Conservation (phyloP, 1,140 invertebrate genomes). For the Trichomalopsis sarcophagae region DNA sequence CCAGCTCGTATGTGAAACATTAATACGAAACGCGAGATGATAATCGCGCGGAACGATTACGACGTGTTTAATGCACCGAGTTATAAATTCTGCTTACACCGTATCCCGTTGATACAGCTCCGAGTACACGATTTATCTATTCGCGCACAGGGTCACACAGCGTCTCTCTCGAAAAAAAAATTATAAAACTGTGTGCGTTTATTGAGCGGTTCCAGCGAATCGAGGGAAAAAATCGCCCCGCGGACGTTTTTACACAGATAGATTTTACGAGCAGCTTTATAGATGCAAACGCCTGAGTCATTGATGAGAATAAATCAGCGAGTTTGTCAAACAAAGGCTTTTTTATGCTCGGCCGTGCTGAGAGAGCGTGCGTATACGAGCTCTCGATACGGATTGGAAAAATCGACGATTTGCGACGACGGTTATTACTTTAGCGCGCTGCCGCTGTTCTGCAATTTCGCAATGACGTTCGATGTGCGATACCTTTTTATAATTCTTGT, state of each 20-base stretch:
- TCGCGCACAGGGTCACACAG: no score
- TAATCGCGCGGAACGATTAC: no score
- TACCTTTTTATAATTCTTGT: no score
- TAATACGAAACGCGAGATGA: no score
- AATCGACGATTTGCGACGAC: background rate
- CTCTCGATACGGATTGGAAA: background rate
- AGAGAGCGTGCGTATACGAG: background rate
- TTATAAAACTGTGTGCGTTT: background rate
- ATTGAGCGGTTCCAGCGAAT: background rate
- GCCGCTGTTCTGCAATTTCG: background rate
- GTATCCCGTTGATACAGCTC: no score
- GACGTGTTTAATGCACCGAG: no score
- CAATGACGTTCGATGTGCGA: no score
- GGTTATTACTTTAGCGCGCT: background rate
- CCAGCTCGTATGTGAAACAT: no score
- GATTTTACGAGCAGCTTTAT: slow-evolving; percentile 2
- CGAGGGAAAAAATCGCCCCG: no score
- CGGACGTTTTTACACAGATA: background rate
- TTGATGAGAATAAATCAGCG: slow-evolving; percentile 27
- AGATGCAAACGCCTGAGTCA: background rate
- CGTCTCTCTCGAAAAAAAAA: background rate
- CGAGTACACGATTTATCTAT: no score
- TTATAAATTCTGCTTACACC: no score
- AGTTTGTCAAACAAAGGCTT: slow-evolving; percentile 19
- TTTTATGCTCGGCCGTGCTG: background rate